Percentiles rank a stretch among this genome's conserved stretches.
phyloP scores from a whole-genome alignment of 2,113 vertebrate species.

The Onychorhynchus coronatus region DNA sequence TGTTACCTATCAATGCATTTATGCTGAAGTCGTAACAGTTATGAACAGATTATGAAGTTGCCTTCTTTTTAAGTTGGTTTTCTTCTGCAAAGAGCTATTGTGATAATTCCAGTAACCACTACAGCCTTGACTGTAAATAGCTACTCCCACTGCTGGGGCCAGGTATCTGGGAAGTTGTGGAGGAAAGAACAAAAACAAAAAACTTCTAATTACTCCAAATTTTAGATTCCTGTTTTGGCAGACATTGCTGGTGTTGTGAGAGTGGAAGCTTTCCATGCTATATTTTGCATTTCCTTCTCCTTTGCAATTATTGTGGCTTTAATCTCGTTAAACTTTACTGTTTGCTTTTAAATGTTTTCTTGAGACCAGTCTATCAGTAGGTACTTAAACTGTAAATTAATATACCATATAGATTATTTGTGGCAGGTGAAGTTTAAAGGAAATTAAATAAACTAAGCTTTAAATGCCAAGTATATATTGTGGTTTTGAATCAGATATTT shows the following conservation, averaged over 20 bases:
- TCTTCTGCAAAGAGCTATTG: not conserved
- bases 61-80: not conserved
- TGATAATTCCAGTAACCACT: not conserved
- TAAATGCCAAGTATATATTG: not conserved
- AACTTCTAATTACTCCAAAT: not conserved
- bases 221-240: not conserved
- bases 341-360: not conserved
- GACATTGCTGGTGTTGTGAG: not conserved
- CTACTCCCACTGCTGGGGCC: not conserved
- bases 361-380: not conserved
- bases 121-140: conserved; percentile 7
- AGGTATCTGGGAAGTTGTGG: not conserved
- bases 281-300: not conserved
- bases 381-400: not conserved
- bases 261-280: not conserved
- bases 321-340: not conserved
- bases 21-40: not conserved
- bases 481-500: not conserved
- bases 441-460: not conserved
- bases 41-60: not conserved
- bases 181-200: not conserved
- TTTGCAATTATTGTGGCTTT: not conserved
- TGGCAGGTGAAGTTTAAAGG: not conserved
- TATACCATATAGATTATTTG: not conserved
- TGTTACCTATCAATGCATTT: not conserved